Percentiles rank a stretch among this genome's conserved stretches.
These are phyloP conservation scores for Ciconia maguari DNA, from an alignment of 2,113 vertebrate species.

Conservation along the genomic window DNA sequence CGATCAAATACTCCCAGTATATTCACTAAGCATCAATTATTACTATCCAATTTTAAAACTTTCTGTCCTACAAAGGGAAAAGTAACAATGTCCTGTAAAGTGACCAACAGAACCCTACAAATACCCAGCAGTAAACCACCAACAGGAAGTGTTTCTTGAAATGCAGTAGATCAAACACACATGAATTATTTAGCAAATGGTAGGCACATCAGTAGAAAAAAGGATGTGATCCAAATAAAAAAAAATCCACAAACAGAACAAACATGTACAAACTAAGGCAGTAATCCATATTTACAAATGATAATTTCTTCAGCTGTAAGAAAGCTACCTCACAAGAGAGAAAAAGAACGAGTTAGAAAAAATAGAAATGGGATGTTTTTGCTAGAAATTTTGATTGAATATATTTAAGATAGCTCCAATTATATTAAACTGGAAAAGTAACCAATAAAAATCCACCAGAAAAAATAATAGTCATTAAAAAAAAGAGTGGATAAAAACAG, in stretches of 20 bases:
- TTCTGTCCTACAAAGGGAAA: not conserved
- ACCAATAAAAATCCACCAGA: not conserved
- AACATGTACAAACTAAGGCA: not conserved
- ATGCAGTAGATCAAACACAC: not conserved
- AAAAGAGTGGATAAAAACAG: not conserved
- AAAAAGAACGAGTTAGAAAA: not conserved
- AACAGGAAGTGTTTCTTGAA: not conserved
- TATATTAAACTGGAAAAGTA: not conserved
- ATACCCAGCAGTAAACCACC: not conserved
- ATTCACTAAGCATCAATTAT: not conserved
- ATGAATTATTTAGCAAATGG: not conserved
- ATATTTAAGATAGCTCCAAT: not conserved
- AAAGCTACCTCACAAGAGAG: not conserved
- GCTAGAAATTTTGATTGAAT: not conserved
- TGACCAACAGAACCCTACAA: not conserved
- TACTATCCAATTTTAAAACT: not conserved
- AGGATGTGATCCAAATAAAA: not conserved
- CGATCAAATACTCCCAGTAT: not conserved
- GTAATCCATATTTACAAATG: not conserved
- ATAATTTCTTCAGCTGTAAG: not conserved
- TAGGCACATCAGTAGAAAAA: not conserved
- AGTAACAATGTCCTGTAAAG: not conserved
- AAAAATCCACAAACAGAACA: not conserved
- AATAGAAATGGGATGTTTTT: not conserved
- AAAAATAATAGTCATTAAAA: not conserved